phyloP scores from a whole-genome alignment of 2,113 vertebrate species.

The Amphilophus citrinellus region DNA sequence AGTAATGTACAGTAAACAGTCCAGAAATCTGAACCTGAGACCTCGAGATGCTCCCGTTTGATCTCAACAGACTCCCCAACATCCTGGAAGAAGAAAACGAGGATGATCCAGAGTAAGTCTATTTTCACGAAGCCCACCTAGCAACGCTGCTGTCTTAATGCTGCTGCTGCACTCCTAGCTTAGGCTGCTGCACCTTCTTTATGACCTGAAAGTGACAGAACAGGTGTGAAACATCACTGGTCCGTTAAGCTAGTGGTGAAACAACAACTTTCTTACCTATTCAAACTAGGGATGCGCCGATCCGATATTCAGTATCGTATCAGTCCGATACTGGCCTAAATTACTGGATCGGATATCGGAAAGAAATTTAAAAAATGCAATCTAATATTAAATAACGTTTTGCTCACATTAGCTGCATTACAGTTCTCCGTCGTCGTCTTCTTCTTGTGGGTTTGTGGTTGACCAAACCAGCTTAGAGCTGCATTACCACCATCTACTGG shows the following conservation, averaged over 20 bases:
- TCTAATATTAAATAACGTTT: no score
- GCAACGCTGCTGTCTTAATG: background rate
- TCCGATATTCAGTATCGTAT: no score
- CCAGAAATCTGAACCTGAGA: background rate
- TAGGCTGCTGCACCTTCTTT: background rate
- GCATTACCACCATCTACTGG: no score
- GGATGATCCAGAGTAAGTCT: slow-evolving; percentile 81
- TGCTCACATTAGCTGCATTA: no score
- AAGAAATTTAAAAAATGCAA: no score
- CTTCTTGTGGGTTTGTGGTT: no score
- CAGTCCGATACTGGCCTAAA: no score
- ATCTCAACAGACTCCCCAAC: slow-evolving; percentile 76
- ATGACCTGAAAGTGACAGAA: background rate
- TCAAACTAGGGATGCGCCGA: background rate
- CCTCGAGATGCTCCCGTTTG: slow-evolving; percentile 14
- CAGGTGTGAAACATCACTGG: background rate
- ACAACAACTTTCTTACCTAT: background rate
- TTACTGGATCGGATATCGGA: no score
- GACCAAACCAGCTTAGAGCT: no score
- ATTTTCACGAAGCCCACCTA: background rate
- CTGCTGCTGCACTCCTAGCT: background rate
- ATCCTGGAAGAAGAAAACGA: slow-evolving; percentile 83
- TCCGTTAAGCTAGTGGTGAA: background rate
- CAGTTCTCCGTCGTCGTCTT: no score
- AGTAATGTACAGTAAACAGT: background rate